Evolutionary conservation across 2,113 vertebrate genomes (phyloP).

Genomic region (Podocnemis expansa): DNA sequence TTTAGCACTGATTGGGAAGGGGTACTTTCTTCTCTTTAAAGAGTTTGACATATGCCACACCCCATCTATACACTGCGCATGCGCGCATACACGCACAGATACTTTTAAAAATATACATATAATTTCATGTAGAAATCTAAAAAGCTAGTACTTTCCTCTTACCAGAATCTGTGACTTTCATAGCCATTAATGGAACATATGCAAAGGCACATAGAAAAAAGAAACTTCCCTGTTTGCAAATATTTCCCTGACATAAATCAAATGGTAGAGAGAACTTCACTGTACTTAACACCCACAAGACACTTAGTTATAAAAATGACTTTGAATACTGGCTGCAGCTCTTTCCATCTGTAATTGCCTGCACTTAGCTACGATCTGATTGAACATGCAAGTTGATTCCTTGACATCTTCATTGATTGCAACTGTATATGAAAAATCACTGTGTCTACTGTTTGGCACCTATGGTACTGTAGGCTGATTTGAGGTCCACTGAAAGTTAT

Average conservation of each 20-base stretch:
- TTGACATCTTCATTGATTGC: not conserved
- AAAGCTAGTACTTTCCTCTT: too few species aligned
- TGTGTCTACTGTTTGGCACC: not conserved
- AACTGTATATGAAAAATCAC: not conserved
- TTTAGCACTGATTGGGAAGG: not conserved
- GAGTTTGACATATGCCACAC: not conserved
- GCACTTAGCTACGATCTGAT: not conserved
- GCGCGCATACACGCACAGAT: not conserved
- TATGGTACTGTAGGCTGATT: accelerated
- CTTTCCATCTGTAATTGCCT: not conserved
- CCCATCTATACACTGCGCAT: not conserved
- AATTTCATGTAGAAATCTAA: too few species aligned
- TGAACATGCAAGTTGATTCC: not conserved
- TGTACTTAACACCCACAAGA: not conserved
- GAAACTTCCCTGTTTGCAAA: not conserved
- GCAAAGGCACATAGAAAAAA: not conserved
- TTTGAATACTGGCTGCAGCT: not conserved
- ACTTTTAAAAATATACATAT: too few species aligned
- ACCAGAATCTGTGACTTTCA: not conserved
- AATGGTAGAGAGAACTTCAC: not conserved
- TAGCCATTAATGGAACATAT: not conserved
- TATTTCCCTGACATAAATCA: not conserved
- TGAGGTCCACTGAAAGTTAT: not conserved
- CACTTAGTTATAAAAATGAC: not conserved
- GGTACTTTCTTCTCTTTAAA: not conserved